Evolutionary conservation across 2,888 invertebrate species (phyloP).

Genomic region (Hylaea fasciaria): DNA sequence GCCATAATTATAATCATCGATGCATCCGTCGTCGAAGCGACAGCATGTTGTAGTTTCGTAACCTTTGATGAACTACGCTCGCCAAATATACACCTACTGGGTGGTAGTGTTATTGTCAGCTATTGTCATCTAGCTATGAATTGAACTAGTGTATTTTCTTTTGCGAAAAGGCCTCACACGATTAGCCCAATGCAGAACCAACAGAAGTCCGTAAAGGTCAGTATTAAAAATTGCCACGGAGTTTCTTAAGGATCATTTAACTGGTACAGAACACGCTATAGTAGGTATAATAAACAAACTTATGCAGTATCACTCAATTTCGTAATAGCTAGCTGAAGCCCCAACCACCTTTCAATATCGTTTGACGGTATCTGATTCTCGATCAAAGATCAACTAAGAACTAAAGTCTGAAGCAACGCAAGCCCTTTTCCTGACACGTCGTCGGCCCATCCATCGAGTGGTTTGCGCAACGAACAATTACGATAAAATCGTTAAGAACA

Average conservation of each 20-base stretch:
- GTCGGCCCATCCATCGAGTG: slow-evolving; percentile 25
- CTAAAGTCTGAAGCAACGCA: slow-evolving; percentile 30
- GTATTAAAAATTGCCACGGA: no score
- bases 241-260: no score
- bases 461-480: slow-evolving; percentile 44
- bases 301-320: no score
- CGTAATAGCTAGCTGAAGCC: slow-evolving; percentile 13
- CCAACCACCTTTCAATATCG: slow-evolving; percentile 19
- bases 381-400: slow-evolving; percentile 24
- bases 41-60: slow-evolving; percentile 2
- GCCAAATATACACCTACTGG: background rate
- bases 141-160: no score
- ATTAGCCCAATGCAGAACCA: no score
- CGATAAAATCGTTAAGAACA: slow-evolving; percentile 45
- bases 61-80: slow-evolving; percentile 1
- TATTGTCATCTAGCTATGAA: background rate
- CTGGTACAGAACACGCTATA: no score
- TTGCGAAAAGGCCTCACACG: no score
- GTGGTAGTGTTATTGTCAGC: background rate
- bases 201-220: no score
- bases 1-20: slow-evolving; percentile 2
- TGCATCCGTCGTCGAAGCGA: slow-evolving; percentile 1
- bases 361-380: slow-evolving; percentile 26
- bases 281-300: no score
- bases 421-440: slow-evolving; percentile 33